Evolutionary conservation across 2,888 invertebrate species (phyloP), one percentile per base, ranked within the genome.

Genomic region (Reticulitermes lucifugus): DNA sequence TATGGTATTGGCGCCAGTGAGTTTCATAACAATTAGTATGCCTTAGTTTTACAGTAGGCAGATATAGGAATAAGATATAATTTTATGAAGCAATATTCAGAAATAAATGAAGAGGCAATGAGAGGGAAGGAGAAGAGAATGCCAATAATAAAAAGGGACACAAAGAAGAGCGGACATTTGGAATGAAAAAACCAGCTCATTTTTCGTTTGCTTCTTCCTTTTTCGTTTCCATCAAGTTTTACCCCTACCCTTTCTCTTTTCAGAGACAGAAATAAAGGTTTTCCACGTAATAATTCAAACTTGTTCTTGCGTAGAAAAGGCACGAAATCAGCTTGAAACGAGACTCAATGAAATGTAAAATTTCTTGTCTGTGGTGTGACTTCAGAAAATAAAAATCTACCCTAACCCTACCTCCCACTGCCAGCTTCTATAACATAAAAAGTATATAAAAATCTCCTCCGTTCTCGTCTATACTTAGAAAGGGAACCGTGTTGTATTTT

Each of bases 321-420:
- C 21, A 21, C 5, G 79, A 79, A 79, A 79, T 55, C 55, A 79
- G 79, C 79, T 51, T 55, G 59, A 55, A 70, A 65, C 65, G 22
- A 73, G 73, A 46, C 83, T 46, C 83, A 83, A 83, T 83, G 83
- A 73, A 55, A 83, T 71, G 83, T 83, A 75, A 83, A 83, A 83
- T 46, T 51, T 55, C 35, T 9, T 51, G 51, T 83, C 73, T n/a
- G 55, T 14, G 29, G 29, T 51, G 71, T 65, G 75, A 43, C 43
- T 35, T 43, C 29, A 71, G 71, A 71, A 71, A 71, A 71, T 71
- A 29, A 71, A 71, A 71, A 35, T 75, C 75, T 35, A 14, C 43
- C 21, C 75, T 41, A 18, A 35, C 14, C 21, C 46, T 46, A 7
- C 46, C 2, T 46, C 46, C 46, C 35, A 9, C 55, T 59, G 55